Conservation (phyloP, 2,113 vertebrate genomes). For the Leucopsar rothschildi region DNA sequence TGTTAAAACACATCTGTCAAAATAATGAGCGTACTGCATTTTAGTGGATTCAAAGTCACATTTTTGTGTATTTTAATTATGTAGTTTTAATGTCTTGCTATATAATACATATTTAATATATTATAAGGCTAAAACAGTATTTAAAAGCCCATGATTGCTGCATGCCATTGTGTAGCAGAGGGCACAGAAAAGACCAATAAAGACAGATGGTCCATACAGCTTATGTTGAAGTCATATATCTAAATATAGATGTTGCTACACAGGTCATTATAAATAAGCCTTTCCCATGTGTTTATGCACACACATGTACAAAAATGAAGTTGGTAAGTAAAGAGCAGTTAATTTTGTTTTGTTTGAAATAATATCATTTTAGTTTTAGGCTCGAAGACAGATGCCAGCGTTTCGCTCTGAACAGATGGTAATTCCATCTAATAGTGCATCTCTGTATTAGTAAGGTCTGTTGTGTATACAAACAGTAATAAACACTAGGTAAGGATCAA, state of each 20-base stretch:
- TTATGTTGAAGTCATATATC: constrained; percentile 48
- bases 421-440: constrained; percentile 89
- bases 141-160: constrained; percentile 48
- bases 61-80: constrained; percentile 59
- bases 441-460: constrained; percentile 89
- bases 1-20: constrained; percentile 56
- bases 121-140: constrained; percentile 36
- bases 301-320: constrained; percentile 58
- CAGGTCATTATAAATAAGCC: constrained; percentile 58
- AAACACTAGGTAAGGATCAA: constrained; percentile 89
- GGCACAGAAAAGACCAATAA: constrained; percentile 38
- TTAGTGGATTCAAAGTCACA: constrained; percentile 23
- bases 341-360: constrained; percentile 85
- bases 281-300: constrained; percentile 24
- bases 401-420: constrained; percentile 88
- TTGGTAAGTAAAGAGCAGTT: constrained; percentile 74
- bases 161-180: constrained; percentile 49
- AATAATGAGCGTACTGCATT: constrained; percentile 30
- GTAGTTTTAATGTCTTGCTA: constrained; percentile 41
- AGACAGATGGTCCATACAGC: constrained; percentile 69
- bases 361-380: constrained; percentile 85
- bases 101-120: constrained; percentile 28
- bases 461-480: constrained; percentile 91
- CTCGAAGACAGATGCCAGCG: constrained; percentile 86
- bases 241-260: constrained; percentile 46